Percentiles rank a stretch among this genome's conserved stretches.
phyloP scores from a whole-genome alignment of 2,113 vertebrate genomes.

The Plecotus auritus region DNA sequence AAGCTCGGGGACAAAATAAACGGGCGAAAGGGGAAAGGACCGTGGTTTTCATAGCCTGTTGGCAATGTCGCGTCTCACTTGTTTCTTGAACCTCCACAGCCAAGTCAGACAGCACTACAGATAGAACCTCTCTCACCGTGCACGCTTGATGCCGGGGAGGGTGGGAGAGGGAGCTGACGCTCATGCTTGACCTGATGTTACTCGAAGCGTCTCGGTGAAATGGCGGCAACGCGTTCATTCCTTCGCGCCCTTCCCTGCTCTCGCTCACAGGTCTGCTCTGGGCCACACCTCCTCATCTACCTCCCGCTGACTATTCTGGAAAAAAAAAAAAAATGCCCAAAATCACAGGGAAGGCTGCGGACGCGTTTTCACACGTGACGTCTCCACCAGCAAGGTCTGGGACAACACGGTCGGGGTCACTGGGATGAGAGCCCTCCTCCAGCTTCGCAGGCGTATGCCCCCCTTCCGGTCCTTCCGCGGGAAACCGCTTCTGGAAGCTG shows the following conservation, averaged over 20 bases:
- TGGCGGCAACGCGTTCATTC: neutral
- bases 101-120: constrained; percentile 38
- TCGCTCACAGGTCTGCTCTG: neutral
- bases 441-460: neutral
- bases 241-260: neutral
- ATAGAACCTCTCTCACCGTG: neutral
- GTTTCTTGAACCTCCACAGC: constrained; percentile 25
- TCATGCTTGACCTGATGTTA: constrained; percentile 20
- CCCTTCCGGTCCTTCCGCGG: neutral
- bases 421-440: neutral
- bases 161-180: neutral
- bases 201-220: constrained; percentile 5
- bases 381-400: neutral
- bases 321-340: neutral
- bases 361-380: neutral
- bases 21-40: neutral
- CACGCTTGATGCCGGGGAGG: neutral
- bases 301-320: neutral
- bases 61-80: neutral
- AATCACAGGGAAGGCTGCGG: neutral
- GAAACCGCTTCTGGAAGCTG: neutral
- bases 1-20: no score
- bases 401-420: neutral
- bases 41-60: constrained; percentile 10
- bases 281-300: neutral